Percentiles rank a stretch among this genome's conserved stretches.
These are phyloP conservation scores for Sympetrum striolatum DNA, from an alignment of 2,888 invertebrate genomes.

Conservation along the genomic window DNA sequence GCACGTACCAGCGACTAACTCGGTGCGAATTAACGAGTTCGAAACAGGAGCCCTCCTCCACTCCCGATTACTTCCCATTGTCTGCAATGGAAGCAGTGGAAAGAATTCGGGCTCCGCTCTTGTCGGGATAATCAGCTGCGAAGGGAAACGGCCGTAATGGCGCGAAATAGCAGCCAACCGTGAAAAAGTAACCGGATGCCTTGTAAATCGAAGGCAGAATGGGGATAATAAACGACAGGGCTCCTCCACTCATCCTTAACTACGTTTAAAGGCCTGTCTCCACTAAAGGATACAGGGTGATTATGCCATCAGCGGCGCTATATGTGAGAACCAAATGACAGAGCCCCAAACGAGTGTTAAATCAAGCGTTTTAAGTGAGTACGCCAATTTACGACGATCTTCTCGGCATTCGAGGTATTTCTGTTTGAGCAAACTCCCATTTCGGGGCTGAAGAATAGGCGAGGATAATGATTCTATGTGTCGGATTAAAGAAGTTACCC, in stretches of 20 bases:
- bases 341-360: too few relatives aligned
- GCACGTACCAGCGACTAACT: not conserved
- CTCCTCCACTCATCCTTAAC: not conserved
- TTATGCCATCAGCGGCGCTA: too few relatives aligned
- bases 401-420: too few relatives aligned
- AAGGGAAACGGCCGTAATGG: not conserved
- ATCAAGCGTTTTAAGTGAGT: too few relatives aligned
- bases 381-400: too few relatives aligned
- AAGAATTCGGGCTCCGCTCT: not conserved
- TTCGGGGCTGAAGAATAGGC: too few relatives aligned
- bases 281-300: not conserved
- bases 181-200: not conserved
- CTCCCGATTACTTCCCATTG: not conserved
- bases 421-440: too few relatives aligned
- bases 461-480: too few relatives aligned
- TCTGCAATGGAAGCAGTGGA: not conserved
- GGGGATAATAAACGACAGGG: not conserved
- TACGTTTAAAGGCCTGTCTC: not conserved
- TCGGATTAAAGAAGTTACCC: too few relatives aligned
- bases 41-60: not conserved
- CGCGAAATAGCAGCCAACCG: not conserved
- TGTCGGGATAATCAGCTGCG: not conserved
- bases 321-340: too few relatives aligned
- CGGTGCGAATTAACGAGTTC: not conserved
- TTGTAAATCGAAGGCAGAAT: not conserved